Evolutionary conservation across 2,797 vertebrate species (phyloP).

Genomic region (Acanthiza pusilla): DNA sequence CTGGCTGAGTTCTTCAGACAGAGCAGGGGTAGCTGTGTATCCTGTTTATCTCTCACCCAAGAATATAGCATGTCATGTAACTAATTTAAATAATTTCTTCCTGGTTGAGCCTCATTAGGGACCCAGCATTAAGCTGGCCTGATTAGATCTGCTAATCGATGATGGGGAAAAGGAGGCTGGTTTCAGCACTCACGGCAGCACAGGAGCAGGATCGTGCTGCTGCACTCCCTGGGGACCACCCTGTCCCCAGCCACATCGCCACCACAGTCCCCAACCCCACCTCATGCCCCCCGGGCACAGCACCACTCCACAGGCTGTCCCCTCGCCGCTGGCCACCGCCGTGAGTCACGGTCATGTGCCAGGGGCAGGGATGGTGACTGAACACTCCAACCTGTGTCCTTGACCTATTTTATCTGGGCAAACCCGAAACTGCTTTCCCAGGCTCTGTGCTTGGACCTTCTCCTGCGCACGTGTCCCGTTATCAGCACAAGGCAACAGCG

Average conservation of each 20-base stretch:
- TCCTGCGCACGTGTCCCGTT: not conserved
- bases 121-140: not conserved
- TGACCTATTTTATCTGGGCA: not conserved
- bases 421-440: not conserved
- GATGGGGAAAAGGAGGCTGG: not conserved
- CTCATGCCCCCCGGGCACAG: accelerated
- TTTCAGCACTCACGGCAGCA: accelerated
- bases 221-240: not conserved
- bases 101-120: not conserved
- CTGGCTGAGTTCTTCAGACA: not conserved
- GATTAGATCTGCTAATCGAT: not conserved
- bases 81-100: not conserved
- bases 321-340: accelerated
- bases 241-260: not conserved
- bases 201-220: accelerated
- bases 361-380: not conserved
- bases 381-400: not conserved
- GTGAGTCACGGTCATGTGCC: not conserved
- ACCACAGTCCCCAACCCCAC: not conserved
- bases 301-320: accelerated
- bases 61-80: not conserved
- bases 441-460: not conserved
- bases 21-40: not conserved
- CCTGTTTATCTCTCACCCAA: not conserved
- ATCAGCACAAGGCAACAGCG: not conserved